Conservation (phyloP, 2,888 invertebrate genomes). For the Agrenia bidenticulata region DNA sequence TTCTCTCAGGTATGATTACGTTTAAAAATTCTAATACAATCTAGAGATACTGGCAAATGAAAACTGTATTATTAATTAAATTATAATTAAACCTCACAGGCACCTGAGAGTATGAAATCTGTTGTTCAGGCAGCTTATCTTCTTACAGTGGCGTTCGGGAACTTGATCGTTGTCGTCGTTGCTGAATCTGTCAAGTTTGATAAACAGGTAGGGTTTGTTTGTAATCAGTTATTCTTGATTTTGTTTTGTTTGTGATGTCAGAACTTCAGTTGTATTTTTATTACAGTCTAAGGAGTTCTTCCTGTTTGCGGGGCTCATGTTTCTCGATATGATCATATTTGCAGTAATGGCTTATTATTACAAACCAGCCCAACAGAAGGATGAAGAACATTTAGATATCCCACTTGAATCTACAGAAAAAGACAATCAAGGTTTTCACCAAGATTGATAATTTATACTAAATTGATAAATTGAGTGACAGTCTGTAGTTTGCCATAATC, state of each 20-base stretch:
- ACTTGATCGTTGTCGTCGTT: constrained; percentile 63
- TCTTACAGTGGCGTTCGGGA: constrained; percentile 62
- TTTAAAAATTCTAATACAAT: no score
- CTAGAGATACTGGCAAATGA: no score
- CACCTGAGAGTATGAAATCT: constrained; percentile 63
- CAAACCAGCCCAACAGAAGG: constrained; percentile 46
- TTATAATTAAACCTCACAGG: constrained; percentile 53
- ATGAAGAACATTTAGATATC: background rate
- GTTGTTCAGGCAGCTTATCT: constrained; percentile 64
- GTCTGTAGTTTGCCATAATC: no score
- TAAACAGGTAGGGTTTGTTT: constrained; percentile 55
- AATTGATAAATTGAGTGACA: no score
- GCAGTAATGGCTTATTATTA: constrained; percentile 59
- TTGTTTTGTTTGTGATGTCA: background rate
- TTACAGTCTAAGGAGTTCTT: constrained; percentile 72
- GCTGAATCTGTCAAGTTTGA: constrained; percentile 57
- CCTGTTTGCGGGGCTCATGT: constrained; percentile 69
- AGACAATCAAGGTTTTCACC: constrained; percentile 1
- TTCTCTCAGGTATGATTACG: constrained; percentile 70
- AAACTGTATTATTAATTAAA: no score
- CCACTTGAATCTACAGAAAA: background rate
- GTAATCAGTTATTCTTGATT: background rate
- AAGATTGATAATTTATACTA: background rate
- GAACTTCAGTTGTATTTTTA: background rate
- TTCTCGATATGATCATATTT: constrained; percentile 67